These are phyloP conservation scores for Apeltes quadracus DNA, from an alignment of 2,113 vertebrate genomes.

Conservation along the genomic window DNA sequence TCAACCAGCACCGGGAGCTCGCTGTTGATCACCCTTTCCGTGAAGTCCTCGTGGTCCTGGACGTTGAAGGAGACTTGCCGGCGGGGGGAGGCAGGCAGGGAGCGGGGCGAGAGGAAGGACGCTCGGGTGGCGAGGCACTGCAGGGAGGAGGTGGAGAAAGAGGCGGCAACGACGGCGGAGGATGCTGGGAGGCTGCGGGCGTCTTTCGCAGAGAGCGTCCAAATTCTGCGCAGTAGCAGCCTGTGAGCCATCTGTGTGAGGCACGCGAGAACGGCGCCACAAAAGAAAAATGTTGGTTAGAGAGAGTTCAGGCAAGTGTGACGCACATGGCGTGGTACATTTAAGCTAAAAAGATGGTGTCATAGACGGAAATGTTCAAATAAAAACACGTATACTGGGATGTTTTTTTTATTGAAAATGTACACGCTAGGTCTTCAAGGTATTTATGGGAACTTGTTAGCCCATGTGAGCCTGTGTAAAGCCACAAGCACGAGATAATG, in stretches of 20 bases:
- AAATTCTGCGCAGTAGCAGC: conserved; percentile 79
- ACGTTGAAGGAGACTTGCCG: conserved; percentile 86
- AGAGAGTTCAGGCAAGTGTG: background rate
- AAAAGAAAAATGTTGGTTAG: background rate
- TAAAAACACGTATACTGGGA: background rate
- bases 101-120: conserved; percentile 56
- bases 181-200: conserved; percentile 49
- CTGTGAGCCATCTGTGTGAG: conserved; percentile 92
- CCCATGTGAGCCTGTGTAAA: background rate
- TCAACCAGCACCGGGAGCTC: conserved; percentile 91
- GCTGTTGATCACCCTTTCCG: conserved; percentile 92
- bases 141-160: conserved; percentile 39
- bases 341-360: background rate
- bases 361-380: no score
- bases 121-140: conserved; percentile 18
- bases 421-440: background rate
- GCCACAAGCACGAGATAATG: background rate
- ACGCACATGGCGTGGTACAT: background rate
- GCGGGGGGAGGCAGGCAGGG: conserved; percentile 43
- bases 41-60: conserved; percentile 93
- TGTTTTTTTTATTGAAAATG: background rate
- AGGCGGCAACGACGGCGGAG: conserved; percentile 9
- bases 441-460: background rate
- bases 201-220: conserved; percentile 65
- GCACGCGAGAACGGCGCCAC: background rate